Evolutionary conservation across 2,888 invertebrate genomes (phyloP), one percentile per base, ranked within the genome.

Genomic region (Callyntrura guangdongensis): DNA sequence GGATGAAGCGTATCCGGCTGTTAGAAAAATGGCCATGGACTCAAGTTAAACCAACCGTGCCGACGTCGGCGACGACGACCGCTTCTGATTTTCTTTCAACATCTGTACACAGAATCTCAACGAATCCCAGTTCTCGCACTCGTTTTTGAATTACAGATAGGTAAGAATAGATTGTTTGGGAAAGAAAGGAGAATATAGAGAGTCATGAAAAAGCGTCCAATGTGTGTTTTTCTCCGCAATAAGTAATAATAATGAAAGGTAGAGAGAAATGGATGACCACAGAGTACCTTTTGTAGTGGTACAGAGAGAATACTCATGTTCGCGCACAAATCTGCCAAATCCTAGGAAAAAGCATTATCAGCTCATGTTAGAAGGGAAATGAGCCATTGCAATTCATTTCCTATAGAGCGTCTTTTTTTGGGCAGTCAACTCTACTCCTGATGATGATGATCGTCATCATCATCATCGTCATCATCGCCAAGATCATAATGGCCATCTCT

Each of bases 1-100:
- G 91, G 91, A 92, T 92, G 92, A 92, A 92, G 85, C 92, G 91
- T 91, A 91, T 92, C 92, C 92, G 92, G 89, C 91, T 36, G 90
- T 89, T 86, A 90, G 86, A 89, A 89, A 83, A 90, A 90, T 90
- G 85, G 79, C 86, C 86, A 64, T 49, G 74, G 86, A 79, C 89
- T 72, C 72, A 89, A 86, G 86, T 83, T 81, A 83, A 90, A 90
- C 90, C 90, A 90, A 87, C 83, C 90, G 86, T 90, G 25, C 79
- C 20, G 47, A 36, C 8, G 14, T 20, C 67, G 61, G 49, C 67
- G 49, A 49, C 11, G 72, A 22, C 82, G 82, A 49, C 77, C 79
- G 64, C 77, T 89, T 47, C 86, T 90, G 86, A 90, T 86, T 90
- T 83, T 83, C 20, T 36, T 74, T 89, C 59, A 69, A 77, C 49